Conservation (phyloP, 2,113 vertebrate species). For the Suricata suricatta region DNA sequence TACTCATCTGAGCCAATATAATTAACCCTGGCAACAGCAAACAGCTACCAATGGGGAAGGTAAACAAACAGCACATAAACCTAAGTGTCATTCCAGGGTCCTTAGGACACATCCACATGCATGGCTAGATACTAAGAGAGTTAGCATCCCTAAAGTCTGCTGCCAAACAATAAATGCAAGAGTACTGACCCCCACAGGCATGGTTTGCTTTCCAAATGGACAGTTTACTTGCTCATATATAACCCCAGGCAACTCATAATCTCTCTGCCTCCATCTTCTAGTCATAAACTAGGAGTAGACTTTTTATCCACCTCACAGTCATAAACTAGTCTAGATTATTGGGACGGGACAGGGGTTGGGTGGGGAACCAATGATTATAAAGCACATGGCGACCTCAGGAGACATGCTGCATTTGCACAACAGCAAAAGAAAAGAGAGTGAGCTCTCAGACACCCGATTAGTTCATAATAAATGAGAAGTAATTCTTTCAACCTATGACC, state of each 20-base stretch:
- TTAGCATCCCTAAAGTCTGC: not conserved
- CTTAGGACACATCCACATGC: not conserved
- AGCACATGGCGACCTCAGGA: not conserved
- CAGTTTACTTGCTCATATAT: not conserved
- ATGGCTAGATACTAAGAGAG: not conserved
- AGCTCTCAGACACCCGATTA: not conserved
- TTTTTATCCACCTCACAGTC: not conserved
- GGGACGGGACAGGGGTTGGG: too few relatives aligned
- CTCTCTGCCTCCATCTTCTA: not conserved
- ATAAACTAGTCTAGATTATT: not conserved
- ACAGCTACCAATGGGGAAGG: not conserved
- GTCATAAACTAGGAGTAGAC: not conserved
- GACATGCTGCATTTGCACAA: not conserved
- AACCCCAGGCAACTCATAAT: too few relatives aligned
- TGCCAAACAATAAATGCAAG: not conserved
- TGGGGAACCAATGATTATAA: not conserved
- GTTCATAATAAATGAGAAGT: not conserved
- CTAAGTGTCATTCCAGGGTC: not conserved
- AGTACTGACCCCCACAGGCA: not conserved
- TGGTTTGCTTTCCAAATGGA: not conserved
- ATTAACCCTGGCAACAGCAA: not conserved
- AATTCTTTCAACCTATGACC: not conserved
- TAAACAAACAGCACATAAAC: not conserved
- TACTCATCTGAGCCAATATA: not conserved
- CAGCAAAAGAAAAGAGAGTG: not conserved